phyloP scores from a whole-genome alignment of 2,797 vertebrate species.

The Tadarida brasiliensis region DNA sequence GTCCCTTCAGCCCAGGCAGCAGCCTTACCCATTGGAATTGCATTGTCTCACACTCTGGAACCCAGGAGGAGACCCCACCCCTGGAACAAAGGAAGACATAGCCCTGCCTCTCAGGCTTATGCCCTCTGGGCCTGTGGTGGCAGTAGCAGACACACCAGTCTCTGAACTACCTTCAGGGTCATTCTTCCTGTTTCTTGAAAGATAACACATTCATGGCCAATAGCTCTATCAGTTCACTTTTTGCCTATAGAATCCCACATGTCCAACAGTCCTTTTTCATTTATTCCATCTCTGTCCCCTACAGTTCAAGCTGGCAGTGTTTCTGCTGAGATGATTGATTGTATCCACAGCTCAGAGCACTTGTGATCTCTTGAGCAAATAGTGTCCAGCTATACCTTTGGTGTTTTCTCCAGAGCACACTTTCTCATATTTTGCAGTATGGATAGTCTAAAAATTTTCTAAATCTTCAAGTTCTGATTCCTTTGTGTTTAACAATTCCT shows the following conservation, averaged over 20 bases:
- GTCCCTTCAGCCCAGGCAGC: background rate
- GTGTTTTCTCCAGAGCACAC: background rate
- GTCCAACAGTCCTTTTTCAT: background rate
- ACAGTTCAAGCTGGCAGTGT: background rate
- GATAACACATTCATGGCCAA: background rate
- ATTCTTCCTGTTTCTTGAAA: conserved; percentile 7
- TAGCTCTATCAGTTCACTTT: background rate
- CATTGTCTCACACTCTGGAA: background rate
- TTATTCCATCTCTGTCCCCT: background rate
- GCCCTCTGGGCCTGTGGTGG: background rate
- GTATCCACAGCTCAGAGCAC: background rate
- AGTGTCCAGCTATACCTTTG: background rate
- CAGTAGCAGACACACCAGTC: background rate
- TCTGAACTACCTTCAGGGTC: background rate
- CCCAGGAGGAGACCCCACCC: background rate
- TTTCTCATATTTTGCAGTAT: background rate
- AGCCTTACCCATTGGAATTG: background rate
- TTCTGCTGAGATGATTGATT: conserved; percentile 7
- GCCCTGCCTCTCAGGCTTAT: background rate
- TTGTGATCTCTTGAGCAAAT: background rate
- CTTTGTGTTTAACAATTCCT: background rate
- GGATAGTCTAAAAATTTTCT: background rate
- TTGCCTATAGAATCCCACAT: background rate
- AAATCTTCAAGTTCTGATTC: background rate
- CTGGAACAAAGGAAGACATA: background rate